These are phyloP conservation scores for Cantharis lateralis DNA, from an alignment of 2,888 invertebrate species.

Conservation along the genomic window DNA sequence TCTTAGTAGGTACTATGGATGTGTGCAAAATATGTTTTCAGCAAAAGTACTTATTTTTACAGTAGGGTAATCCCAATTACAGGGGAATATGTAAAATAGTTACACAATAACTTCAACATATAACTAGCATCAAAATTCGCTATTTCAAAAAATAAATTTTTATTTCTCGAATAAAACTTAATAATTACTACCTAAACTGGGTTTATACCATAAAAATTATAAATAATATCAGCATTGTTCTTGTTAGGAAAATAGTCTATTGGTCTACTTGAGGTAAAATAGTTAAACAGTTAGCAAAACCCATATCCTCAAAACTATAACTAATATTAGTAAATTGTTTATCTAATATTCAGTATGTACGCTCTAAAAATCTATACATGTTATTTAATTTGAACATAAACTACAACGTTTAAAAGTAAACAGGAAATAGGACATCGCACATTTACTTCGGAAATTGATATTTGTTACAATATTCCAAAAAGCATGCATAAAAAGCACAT, in stretches of 20 bases:
- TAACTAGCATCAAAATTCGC: neutral
- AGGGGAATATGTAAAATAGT: neutral
- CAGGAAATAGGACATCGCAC: neutral
- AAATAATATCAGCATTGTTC: neutral
- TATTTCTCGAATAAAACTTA: neutral
- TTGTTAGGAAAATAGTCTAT: neutral
- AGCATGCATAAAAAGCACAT: slow-evolving; percentile 1
- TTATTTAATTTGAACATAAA: neutral
- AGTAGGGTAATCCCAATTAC: neutral
- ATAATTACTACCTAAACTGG: neutral
- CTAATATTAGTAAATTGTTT: neutral
- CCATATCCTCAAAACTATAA: neutral
- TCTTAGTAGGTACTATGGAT: neutral
- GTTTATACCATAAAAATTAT: neutral
- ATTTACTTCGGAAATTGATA: neutral
- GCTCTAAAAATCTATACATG: neutral
- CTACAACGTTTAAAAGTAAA: neutral
- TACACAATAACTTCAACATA: neutral
- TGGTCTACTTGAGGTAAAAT: neutral
- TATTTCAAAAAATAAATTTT: neutral
- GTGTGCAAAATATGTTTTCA: neutral
- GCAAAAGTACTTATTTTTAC: neutral
- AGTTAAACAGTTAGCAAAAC: neutral
- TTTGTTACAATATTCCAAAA: slow-evolving; percentile 3
- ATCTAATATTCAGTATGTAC: neutral